phyloP scores from a whole-genome alignment of 2,888 invertebrate species.

The Microctonus brassicae region DNA sequence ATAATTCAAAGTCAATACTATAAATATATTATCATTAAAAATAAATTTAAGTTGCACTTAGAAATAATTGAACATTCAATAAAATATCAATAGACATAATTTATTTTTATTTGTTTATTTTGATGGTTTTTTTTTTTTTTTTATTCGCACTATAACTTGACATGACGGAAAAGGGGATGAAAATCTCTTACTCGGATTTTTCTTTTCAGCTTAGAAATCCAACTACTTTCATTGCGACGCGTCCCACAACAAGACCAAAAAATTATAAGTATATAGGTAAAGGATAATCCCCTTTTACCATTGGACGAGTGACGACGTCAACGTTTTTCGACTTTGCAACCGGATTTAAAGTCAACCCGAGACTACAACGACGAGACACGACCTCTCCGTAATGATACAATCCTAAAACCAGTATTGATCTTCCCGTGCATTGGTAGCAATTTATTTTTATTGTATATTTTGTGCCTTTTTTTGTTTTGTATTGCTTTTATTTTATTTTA shows the following conservation, averaged over 20 bases:
- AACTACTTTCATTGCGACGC: conserved; percentile 22
- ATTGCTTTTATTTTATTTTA: neutral
- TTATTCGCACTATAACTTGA: neutral
- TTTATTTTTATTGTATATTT: neutral
- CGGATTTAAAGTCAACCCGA: neutral
- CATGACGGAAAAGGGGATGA: conserved; percentile 6
- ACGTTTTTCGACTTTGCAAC: neutral
- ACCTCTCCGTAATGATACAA: too few relatives aligned
- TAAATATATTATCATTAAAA: neutral
- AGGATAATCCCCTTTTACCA: conserved; percentile 29
- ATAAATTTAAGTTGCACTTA: neutral
- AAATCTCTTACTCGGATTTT: conserved; percentile 20
- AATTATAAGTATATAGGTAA: neutral
- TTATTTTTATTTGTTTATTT: neutral
- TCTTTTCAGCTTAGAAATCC: conserved; percentile 12
- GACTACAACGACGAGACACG: neutral
- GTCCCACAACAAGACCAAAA: neutral
- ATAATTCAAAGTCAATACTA: too few relatives aligned
- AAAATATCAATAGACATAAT: too few relatives aligned
- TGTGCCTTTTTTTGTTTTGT: neutral
- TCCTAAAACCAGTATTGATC: neutral
- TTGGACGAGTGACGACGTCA: neutral
- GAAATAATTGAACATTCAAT: neutral
- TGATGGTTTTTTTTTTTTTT: neutral
- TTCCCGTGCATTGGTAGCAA: neutral